Conservation (phyloP, 2,797 vertebrate genomes). For the Galagoides demidoff region DNA sequence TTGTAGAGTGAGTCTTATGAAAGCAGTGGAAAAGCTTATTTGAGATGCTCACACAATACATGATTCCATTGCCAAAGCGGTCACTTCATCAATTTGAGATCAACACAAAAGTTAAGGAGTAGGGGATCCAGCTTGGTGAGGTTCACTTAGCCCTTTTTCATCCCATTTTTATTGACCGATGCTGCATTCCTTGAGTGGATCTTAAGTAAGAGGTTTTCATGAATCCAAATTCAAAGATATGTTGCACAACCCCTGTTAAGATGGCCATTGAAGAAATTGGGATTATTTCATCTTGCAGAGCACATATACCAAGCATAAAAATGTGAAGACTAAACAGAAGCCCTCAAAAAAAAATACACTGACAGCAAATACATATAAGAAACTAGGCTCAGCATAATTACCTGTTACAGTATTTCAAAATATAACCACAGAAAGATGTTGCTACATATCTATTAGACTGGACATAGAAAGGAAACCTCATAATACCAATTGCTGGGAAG, state of each 20-base stretch:
- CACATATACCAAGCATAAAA: background rate
- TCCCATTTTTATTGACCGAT: background rate
- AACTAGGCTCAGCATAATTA: background rate
- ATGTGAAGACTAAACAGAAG: background rate
- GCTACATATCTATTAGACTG: background rate
- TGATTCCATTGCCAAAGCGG: background rate
- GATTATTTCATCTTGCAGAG: background rate
- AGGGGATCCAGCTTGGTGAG: background rate
- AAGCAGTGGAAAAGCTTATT: background rate
- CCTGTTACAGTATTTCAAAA: background rate
- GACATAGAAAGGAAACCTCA: background rate
- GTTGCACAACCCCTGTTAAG: background rate
- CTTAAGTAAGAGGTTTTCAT: background rate
- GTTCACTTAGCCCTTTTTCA: background rate
- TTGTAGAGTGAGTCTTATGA: conserved; percentile 1
- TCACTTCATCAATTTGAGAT: conserved; percentile 20
- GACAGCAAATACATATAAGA: background rate
- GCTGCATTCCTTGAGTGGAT: background rate
- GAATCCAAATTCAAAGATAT: background rate
- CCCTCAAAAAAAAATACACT: background rate
- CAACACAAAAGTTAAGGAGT: conserved; percentile 5
- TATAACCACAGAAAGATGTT: background rate
- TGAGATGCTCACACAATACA: background rate
- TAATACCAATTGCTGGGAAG: background rate
- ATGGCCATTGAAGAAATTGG: background rate